phyloP scores from a whole-genome alignment of 2,888 invertebrate species.

The Parasteatoda lunata region DNA sequence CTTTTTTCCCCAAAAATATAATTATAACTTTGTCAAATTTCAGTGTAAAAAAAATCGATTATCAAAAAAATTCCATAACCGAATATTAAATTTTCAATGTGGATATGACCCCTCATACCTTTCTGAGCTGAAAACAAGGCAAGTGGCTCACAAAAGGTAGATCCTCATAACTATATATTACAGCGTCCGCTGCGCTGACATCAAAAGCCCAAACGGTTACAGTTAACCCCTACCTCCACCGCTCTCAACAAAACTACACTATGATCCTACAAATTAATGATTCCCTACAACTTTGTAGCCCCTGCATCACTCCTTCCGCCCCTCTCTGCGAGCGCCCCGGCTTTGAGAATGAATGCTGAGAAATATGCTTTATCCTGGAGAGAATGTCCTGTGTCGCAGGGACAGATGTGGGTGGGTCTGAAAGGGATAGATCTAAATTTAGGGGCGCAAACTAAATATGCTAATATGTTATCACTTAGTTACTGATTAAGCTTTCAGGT shows the following conservation, averaged over 20 bases:
- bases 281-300: slow-evolving; percentile 51
- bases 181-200: slow-evolving; percentile 37
- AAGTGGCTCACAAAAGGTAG: slow-evolving; percentile 50
- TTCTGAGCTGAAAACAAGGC: slow-evolving; percentile 10
- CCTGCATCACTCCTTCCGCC: neutral
- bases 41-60: too few relatives aligned
- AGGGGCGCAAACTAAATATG: too few relatives aligned
- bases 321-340: neutral
- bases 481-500: too few relatives aligned
- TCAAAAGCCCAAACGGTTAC: slow-evolving; percentile 26
- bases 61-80: too few relatives aligned
- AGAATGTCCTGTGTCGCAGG: neutral
- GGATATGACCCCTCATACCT: neutral
- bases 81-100: neutral
- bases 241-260: slow-evolving; percentile 9
- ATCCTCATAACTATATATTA: slow-evolving; percentile 53
- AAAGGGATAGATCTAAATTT: too few relatives aligned
- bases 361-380: neutral
- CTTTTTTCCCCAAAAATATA: too few relatives aligned
- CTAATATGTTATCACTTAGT: too few relatives aligned
- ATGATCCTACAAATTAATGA: slow-evolving; percentile 66
- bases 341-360: neutral
- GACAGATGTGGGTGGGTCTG: neutral
- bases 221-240: neutral
- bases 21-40: too few relatives aligned